Evolutionary conservation across 2,113 vertebrate genomes (phyloP).

Genomic region (Pristiophorus japonicus): DNA sequence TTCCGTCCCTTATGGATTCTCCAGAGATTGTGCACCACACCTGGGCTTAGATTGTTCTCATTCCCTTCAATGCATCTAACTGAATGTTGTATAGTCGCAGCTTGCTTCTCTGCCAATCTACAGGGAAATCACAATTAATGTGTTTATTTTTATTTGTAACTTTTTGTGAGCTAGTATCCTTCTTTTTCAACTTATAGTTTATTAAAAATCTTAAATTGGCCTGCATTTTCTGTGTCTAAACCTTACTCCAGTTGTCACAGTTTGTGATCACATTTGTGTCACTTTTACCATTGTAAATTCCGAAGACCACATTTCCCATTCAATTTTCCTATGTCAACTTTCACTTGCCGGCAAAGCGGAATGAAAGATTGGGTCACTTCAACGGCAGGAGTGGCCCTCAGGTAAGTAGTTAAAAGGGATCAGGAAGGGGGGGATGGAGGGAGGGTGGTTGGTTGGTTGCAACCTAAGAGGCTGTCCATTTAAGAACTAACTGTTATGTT

Average conservation of each 20-base stretch:
- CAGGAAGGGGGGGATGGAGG: neutral
- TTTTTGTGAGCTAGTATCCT: neutral
- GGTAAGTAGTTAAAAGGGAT: neutral
- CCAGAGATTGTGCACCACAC: constrained; percentile 52
- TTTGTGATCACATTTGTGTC: neutral
- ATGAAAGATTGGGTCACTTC: neutral
- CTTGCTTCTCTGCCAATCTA: constrained; percentile 61
- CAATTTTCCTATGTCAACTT: neutral
- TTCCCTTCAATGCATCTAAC: constrained; percentile 46
- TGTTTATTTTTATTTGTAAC: neutral
- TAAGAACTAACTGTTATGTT: neutral
- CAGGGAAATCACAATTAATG: neutral
- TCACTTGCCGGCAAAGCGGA: neutral
- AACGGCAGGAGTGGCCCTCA: neutral
- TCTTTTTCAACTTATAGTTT: neutral
- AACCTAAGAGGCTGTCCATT: neutral
- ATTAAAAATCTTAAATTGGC: neutral
- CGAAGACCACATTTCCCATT: neutral
- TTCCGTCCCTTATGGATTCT: constrained; percentile 53
- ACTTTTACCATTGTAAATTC: neutral
- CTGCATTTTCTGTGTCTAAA: neutral
- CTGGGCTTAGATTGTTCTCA: constrained; percentile 42
- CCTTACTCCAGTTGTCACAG: neutral
- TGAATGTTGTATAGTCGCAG: constrained; percentile 47
- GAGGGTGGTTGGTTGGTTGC: neutral